These are phyloP conservation scores for Athene cunicularia DNA, from an alignment of 2,113 vertebrate genomes.

Conservation along the genomic window DNA sequence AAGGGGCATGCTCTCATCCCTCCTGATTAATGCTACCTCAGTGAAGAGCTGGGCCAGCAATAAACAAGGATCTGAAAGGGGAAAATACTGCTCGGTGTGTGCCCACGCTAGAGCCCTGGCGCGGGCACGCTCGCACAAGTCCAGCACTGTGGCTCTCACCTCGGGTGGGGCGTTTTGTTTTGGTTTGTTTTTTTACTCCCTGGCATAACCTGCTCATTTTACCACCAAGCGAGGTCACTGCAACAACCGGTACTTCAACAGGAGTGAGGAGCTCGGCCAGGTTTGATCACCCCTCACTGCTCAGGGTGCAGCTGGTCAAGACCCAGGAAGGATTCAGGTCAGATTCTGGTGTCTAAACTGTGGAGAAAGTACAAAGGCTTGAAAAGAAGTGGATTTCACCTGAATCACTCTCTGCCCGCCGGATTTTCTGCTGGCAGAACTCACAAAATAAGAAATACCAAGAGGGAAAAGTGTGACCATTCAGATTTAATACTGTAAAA, in stretches of 20 bases:
- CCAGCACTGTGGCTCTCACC: neutral
- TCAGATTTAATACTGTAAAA: neutral
- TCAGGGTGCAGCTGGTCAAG: neutral
- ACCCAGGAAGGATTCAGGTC: neutral
- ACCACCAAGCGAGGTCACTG: neutral
- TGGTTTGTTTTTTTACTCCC: neutral
- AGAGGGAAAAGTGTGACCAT: neutral
- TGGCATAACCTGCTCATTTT: neutral
- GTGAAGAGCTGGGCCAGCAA: neutral
- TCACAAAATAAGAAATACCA: neutral
- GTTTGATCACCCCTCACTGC: neutral
- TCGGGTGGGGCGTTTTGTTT: neutral
- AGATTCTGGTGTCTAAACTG: neutral
- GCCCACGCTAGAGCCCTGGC: neutral
- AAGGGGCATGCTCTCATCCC: neutral
- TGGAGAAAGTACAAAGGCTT: neutral
- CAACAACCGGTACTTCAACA: neutral
- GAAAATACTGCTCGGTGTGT: neutral
- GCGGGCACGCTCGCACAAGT: neutral
- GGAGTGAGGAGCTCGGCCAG: neutral
- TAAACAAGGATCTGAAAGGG: neutral
- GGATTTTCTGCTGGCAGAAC: neutral
- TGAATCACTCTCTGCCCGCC: rapidly evolving
- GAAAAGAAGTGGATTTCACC: neutral
- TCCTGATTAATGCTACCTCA: neutral